These are phyloP conservation scores for Syrphus vitripennis DNA, from an alignment of 2,888 invertebrate genomes.

Conservation along the genomic window DNA sequence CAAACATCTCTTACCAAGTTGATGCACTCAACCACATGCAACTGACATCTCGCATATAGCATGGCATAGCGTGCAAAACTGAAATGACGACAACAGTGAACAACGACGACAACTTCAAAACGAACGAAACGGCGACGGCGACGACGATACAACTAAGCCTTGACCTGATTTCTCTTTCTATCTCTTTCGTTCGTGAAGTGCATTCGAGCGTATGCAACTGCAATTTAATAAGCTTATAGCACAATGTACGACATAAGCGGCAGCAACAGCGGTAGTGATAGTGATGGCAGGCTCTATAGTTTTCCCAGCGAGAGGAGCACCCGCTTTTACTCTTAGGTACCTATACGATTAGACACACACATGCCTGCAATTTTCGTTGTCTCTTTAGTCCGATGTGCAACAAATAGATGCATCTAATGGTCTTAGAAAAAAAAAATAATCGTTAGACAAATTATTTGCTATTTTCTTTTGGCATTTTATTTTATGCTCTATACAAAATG, in stretches of 20 bases:
- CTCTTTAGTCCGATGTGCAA: slow-evolving; percentile 50
- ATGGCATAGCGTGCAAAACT: slow-evolving; percentile 50
- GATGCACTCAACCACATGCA: slow-evolving; percentile 67
- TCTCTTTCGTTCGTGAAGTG: slow-evolving; percentile 77
- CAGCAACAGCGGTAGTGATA: background rate
- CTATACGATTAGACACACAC: background rate
- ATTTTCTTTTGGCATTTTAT: slow-evolving; percentile 21
- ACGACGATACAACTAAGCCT: slow-evolving; percentile 77
- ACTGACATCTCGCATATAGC: slow-evolving; percentile 52
- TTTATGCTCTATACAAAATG: background rate
- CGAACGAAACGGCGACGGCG: slow-evolving; percentile 33
- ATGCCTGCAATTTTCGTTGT: background rate
- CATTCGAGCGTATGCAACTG: slow-evolving; percentile 71
- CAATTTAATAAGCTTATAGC: slow-evolving; percentile 71
- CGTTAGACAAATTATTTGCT: slow-evolving; percentile 44
- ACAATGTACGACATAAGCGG: slow-evolving; percentile 37
- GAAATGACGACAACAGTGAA: slow-evolving; percentile 56
- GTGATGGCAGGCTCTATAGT: slow-evolving; percentile 36
- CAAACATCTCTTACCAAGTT: slow-evolving; percentile 28
- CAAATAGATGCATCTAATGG: slow-evolving; percentile 69
- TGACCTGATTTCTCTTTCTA: slow-evolving; percentile 81
- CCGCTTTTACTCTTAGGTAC: background rate
- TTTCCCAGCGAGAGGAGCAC: slow-evolving; percentile 1
- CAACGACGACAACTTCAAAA: slow-evolving; percentile 37
- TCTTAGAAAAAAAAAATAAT: slow-evolving; percentile 9